phyloP scores from a whole-genome alignment of 2,797 vertebrate genomes.

The Zenarchopterus dispar region DNA sequence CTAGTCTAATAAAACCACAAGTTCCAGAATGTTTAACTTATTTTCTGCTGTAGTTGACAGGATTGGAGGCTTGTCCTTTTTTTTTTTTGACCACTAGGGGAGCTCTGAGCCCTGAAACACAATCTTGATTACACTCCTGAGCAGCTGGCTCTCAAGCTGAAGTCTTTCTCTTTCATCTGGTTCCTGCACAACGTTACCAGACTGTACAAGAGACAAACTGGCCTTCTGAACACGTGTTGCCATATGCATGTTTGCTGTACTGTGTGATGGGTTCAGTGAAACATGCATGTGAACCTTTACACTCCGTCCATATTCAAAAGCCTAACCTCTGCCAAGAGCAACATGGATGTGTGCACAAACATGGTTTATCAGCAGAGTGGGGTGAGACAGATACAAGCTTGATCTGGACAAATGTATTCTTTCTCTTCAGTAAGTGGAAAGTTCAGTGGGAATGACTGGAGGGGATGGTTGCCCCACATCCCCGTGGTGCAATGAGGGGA shows the following conservation, averaged over 20 bases:
- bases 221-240: conserved; percentile 37
- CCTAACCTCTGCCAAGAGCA: conserved; percentile 46
- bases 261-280: conserved; percentile 55
- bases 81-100: conserved; percentile 45
- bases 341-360: conserved; percentile 57
- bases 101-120: conserved; percentile 27
- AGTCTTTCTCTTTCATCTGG: neutral
- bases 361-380: conserved; percentile 57
- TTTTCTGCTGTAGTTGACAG: neutral
- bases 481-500: conserved; percentile 32
- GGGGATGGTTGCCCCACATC: conserved; percentile 69
- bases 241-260: conserved; percentile 27
- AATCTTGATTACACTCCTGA: conserved; percentile 13
- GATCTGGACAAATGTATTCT: conserved; percentile 66
- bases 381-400: conserved; percentile 67
- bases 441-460: conserved; percentile 65
- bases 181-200: conserved; percentile 13
- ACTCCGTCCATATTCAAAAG: conserved; percentile 54
- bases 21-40: no score
- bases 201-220: conserved; percentile 14
- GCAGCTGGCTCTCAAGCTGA: conserved; percentile 21
- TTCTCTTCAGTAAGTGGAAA: conserved; percentile 48
- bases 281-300: conserved; percentile 50
- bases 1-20: no score
- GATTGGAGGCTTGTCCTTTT: neutral